Percentiles rank a stretch among this genome's conserved stretches.
Evolutionary conservation across 2,113 vertebrate species (phyloP).

Genomic region (Puffinus mauretanicus): DNA sequence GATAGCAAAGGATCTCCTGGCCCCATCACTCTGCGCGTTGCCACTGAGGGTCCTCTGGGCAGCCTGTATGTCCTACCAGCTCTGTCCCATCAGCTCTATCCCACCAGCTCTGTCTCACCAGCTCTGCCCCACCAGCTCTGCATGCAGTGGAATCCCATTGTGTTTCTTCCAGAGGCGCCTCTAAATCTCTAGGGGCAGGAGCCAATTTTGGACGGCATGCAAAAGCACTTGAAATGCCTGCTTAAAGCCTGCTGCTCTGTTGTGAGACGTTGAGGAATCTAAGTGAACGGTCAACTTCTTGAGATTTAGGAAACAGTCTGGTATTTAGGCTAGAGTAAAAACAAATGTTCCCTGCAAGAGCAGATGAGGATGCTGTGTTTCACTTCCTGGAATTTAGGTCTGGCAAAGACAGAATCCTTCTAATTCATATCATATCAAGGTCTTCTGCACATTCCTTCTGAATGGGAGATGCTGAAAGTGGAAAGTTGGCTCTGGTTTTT

Average conservation of each 20-base stretch:
- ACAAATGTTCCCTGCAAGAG: slow-evolving; percentile 26
- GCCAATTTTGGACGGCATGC: background rate
- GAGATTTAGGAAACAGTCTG: slow-evolving; percentile 32
- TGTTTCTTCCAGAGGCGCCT: background rate
- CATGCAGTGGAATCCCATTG: background rate
- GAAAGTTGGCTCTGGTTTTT: background rate
- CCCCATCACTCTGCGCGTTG: background rate
- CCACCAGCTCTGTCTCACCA: background rate
- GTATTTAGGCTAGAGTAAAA: slow-evolving; percentile 53
- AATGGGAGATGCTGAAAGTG: background rate
- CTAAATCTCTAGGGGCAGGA: background rate
- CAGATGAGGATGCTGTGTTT: slow-evolving; percentile 19
- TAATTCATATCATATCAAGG: slow-evolving; percentile 54
- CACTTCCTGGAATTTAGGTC: slow-evolving; percentile 34
- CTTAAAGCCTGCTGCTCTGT: background rate
- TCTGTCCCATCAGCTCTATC: background rate
- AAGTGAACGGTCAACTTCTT: background rate
- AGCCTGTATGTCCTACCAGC: background rate
- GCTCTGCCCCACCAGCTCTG: background rate
- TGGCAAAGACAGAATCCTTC: slow-evolving; percentile 21
- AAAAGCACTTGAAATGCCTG: background rate
- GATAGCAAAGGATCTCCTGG: background rate
- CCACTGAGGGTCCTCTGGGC: background rate
- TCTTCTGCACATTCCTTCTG: slow-evolving; percentile 39
- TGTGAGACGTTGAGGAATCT: slow-evolving; percentile 2